These are phyloP conservation scores for Microtus oregoni DNA, from an alignment of 2,113 vertebrate species.

Conservation along the genomic window DNA sequence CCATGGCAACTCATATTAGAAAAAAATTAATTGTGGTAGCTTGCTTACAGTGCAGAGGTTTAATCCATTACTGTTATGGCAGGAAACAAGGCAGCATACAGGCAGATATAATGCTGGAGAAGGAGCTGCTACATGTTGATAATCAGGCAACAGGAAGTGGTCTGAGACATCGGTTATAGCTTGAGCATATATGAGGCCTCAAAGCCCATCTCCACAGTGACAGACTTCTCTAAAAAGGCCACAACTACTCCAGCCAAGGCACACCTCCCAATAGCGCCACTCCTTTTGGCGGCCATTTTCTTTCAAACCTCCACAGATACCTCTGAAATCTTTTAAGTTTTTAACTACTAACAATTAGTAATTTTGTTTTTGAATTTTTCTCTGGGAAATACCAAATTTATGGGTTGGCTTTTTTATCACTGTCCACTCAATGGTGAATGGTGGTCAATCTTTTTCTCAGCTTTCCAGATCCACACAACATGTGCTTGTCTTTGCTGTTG, in stretches of 20 bases:
- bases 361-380: not conserved
- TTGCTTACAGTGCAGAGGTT: not conserved
- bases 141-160: not conserved
- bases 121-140: not conserved
- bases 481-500: not conserved
- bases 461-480: not conserved
- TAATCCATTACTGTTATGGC: not conserved
- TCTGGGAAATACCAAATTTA: rapidly evolving
- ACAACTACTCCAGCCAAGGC: not conserved
- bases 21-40: not conserved
- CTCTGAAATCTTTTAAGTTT: not conserved
- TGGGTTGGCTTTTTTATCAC: not conserved
- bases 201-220: not conserved
- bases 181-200: not conserved
- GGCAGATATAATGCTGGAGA: not conserved
- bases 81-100: not conserved
- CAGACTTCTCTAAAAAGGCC: not conserved
- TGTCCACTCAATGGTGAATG: not conserved
- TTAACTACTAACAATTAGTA: not conserved
- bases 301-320: not conserved
- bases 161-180: not conserved
- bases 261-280: not conserved
- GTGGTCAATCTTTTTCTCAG: not conserved
- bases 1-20: not conserved
- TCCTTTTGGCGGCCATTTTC: not conserved